Evolutionary conservation across 1,140 invertebrate genomes (phyloP).

Genomic region (Orchestia grillus): DNA sequence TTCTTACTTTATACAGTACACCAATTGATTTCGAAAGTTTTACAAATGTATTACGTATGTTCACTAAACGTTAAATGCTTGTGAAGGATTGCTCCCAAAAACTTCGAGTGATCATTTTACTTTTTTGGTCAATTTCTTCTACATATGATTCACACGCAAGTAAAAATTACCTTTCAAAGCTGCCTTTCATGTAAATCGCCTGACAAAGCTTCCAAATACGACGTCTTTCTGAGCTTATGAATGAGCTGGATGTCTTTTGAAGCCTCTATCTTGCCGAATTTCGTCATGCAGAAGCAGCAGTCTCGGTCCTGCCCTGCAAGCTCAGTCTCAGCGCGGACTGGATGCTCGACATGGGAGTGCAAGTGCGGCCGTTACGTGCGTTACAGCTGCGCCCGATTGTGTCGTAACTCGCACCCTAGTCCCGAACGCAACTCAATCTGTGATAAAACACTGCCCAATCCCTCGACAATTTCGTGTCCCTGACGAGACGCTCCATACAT

Average conservation of each 20-base stretch:
- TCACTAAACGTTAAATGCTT: no score
- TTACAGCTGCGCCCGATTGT: neutral
- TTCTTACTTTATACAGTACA: no score
- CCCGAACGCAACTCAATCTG: slow-evolving; percentile 10
- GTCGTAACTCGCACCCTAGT: slow-evolving; percentile 27
- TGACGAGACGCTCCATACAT: neutral
- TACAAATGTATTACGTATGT: no score
- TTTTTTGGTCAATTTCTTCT: no score
- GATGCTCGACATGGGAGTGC: neutral
- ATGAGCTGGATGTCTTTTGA: neutral
- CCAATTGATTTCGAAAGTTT: no score
- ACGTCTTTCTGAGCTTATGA: neutral
- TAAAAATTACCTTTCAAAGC: no score
- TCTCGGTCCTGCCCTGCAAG: no score
- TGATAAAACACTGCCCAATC: neutral
- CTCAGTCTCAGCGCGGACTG: neutral
- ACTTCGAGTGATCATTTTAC: no score
- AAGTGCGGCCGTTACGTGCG: neutral
- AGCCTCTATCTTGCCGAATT: neutral
- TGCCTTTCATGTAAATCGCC: no score
- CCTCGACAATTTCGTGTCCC: neutral
- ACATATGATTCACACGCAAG: no score
- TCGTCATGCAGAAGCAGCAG: neutral
- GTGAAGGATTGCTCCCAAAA: no score
- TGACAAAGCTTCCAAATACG: neutral